These are phyloP conservation scores for Periophthalmodon schlosseri DNA, from an alignment of 2,113 vertebrate species.

Conservation along the genomic window DNA sequence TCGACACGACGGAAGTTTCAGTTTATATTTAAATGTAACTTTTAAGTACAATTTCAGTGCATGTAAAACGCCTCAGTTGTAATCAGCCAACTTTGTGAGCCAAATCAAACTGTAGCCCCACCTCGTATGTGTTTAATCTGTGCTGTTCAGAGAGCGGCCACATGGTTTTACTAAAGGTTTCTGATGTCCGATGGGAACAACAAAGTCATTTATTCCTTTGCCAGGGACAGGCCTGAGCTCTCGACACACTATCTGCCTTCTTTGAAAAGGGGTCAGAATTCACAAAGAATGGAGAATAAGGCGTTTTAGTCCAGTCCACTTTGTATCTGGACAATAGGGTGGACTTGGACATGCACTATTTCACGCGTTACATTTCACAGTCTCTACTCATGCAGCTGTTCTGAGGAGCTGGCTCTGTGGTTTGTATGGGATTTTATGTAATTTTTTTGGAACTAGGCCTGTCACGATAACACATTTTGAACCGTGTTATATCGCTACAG, in stretches of 20 bases:
- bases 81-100: constrained; percentile 1
- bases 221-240: constrained; percentile 54
- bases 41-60: background rate
- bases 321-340: constrained; percentile 37
- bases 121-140: constrained; percentile 23
- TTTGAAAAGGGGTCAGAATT: constrained; percentile 62
- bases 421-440: constrained; percentile 22
- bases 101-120: constrained; percentile 5
- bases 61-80: background rate
- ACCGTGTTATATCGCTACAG: no score
- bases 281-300: constrained; percentile 57
- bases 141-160: constrained; percentile 40
- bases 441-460: no score
- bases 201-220: constrained; percentile 71
- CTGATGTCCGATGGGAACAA: constrained; percentile 71
- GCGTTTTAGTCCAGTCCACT: constrained; percentile 50
- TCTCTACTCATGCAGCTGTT: constrained; percentile 45
- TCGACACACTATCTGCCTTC: constrained; percentile 68
- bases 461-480: no score
- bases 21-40: background rate
- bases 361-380: constrained; percentile 46
- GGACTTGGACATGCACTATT: constrained; percentile 43
- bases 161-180: constrained; percentile 58
- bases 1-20: background rate
- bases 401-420: constrained; percentile 22